A percentile compares a stretch with the other conserved stretches of the same genome.
Evolutionary conservation across 2,888 invertebrate genomes (phyloP).

Genomic region (Cerastis leucographa): DNA sequence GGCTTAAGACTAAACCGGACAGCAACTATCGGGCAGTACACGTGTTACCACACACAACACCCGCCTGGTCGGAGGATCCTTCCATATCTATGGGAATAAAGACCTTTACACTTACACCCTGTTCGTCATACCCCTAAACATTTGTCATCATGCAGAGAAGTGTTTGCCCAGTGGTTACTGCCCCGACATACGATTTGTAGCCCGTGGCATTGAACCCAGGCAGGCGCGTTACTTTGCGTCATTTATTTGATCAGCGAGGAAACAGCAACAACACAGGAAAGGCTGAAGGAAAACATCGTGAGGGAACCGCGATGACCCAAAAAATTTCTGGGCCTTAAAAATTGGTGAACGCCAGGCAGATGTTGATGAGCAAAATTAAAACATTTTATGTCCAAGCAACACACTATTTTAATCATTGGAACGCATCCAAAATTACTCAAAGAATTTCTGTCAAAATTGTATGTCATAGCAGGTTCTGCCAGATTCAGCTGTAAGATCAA

Average conservation of each 20-base stretch:
- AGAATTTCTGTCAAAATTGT: slow-evolving; percentile 9
- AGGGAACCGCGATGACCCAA: too few species aligned
- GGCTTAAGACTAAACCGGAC: too few species aligned
- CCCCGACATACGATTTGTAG: too few species aligned
- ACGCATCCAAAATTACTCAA: background rate
- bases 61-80: too few species aligned
- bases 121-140: too few species aligned
- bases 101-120: too few species aligned
- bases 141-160: background rate
- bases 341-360: too few species aligned
- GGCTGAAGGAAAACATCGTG: background rate
- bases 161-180: background rate
- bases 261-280: background rate
- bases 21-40: too few species aligned
- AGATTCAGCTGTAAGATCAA: background rate
- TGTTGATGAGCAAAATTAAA: background rate
- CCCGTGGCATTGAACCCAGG: background rate
- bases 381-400: background rate
- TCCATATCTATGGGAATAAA: too few species aligned
- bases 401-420: background rate
- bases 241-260: background rate
- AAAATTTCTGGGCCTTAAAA: too few species aligned
- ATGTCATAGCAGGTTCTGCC: background rate
- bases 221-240: background rate
- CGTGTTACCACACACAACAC: too few species aligned